Conservation (phyloP, 2,888 invertebrate species). For the Cantharis nigra region DNA sequence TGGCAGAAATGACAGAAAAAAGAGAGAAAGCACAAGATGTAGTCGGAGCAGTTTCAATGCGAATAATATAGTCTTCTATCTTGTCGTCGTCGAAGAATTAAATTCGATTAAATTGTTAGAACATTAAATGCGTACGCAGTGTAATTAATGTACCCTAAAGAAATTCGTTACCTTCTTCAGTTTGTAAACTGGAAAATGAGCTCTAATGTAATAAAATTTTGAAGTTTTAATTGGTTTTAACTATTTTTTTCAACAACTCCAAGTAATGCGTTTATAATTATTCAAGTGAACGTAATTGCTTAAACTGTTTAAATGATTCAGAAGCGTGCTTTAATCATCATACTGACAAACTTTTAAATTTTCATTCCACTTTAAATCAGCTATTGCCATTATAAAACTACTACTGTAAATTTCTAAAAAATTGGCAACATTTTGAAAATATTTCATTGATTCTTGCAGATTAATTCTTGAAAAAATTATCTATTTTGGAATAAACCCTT, state of each 20-base stretch:
- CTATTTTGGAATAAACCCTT: no score
- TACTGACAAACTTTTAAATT: neutral
- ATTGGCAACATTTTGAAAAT: no score
- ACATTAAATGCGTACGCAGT: constrained; percentile 19
- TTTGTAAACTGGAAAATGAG: constrained; percentile 23
- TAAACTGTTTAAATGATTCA: neutral
- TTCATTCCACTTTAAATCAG: no score
- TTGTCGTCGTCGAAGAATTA: constrained; percentile 18
- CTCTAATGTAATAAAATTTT: constrained; percentile 17
- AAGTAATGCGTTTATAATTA: neutral
- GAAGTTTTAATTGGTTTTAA: constrained; percentile 1
- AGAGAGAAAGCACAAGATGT: neutral
- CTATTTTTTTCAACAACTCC: neutral
- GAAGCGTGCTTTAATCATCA: neutral
- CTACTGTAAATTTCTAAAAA: no score
- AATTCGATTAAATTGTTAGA: constrained; percentile 25
- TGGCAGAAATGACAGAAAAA: neutral
- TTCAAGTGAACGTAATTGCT: neutral
- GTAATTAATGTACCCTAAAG: constrained; percentile 26
- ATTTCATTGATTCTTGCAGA: no score
- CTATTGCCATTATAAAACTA: no score
- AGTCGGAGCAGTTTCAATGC: constrained; percentile 1
- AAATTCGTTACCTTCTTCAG: constrained; percentile 20
- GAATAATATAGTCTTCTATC: constrained; percentile 1
- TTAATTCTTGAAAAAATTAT: no score